Evolutionary conservation across 2,797 vertebrate species (phyloP), one percentile per base, ranked within the genome.

Genomic region (Yasuhikotakia modesta): DNA sequence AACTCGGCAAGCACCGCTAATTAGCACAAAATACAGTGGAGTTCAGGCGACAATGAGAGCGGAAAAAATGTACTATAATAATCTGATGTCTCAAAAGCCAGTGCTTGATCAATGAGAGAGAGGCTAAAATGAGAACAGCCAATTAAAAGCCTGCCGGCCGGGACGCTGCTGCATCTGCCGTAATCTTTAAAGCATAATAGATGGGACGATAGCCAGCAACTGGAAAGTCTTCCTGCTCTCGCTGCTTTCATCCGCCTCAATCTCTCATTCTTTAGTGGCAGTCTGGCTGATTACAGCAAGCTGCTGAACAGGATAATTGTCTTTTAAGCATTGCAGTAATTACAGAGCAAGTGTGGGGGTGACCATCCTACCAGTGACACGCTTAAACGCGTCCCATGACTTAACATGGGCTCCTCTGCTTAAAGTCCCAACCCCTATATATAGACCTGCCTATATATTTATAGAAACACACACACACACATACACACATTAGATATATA

Each of bases 261-360:
- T 65, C 13, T 66, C 46, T 63, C 16, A 22, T 43, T 46, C 60
- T 74, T 61, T 58, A 63, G 22, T 64, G 60, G 32, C 43, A 50
- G 58, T 22, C 16, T 67, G 46, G 11, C 52, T 52, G 71, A 80
- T 39, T 72, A 64, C 43, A 69, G 58, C 58, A 65, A 53, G 21
- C 55, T 50, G 11, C 14, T 70, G 57, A 63, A 45, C 39, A 68
- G 21, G 17, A 65, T 76, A 79, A 77, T n/a, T 70, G 63, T 60
- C 16, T 66, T 64, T 14, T 21, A 63, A 71, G 58, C 39, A 22
- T 65, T 73, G 73, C 53, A 53, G 57, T 79, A 81, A 81, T 79
- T 60, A 76, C 66, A 66, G 21, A 1, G 7, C 64, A 72, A 27
- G 73, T 43, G 30, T 45, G 58, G 70, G 39, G n/a, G 32, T 65